Base-by-base conservation (phyloP, 2,888 invertebrate genomes). In the Athrips mouffetella region DNA sequence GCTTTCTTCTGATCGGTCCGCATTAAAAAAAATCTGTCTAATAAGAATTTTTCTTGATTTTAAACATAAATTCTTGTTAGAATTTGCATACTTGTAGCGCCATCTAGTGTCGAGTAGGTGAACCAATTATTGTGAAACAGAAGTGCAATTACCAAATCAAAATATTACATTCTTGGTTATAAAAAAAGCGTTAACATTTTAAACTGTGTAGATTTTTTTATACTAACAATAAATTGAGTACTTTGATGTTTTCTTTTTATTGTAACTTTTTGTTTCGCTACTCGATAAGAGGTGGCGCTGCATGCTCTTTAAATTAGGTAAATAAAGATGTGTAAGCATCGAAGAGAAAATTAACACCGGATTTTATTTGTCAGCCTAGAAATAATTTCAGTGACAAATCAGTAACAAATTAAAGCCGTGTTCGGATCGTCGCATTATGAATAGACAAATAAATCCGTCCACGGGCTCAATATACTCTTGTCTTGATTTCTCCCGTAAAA, bases 91-190 rank as follows among this genome's bases (percentile, higher is more conserved):
- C 50, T 3, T 3, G 11, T 45, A 31, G 8, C 47, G 75, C 68
- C 80, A 80, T 74, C 81, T 82, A 62, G 57, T 49, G 60, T 20
- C 23, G 59, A 78, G 61, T 79, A 77, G 79, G 39, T n/a, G 3
- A 45, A 64, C 42, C 25, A 47, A 16, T 10, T 10, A 41, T 35
- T 50, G 35, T 46, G 31, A 40, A 8, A 31, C 6, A 15, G 16
- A 15, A 8, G 33, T 33, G 16, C n/a, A n/a, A n/a, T n/a, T n/a
- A n/a, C n/a, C n/a, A n/a, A n/a, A n/a, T n/a, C n/a, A n/a, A n/a
- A n/a, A n/a, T n/a, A n/a, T n/a, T n/a, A n/a, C n/a, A n/a, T n/a
- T n/a, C n/a, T n/a, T n/a, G n/a, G n/a, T n/a, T n/a, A n/a, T n/a
- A n/a, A n/a, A n/a, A n/a, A n/a, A n/a, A 6, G 13, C 10, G 11